Evolutionary conservation across 1,140 invertebrate genomes (phyloP), one percentile per base, ranked within the genome.

Genomic region (Ganaspis sp.): DNA sequence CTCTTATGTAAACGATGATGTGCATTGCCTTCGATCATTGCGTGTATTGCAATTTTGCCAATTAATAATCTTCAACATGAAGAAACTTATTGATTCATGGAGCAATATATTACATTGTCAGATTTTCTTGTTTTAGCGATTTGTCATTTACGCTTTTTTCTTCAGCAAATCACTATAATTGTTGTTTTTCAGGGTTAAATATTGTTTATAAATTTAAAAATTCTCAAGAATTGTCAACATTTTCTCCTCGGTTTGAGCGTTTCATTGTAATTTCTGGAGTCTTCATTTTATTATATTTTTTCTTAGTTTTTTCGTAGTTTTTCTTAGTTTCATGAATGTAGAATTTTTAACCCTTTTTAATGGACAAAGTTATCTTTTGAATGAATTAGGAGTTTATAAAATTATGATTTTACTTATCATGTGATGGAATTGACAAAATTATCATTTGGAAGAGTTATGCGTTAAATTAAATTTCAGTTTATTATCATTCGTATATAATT

Each of bases 181-280:
- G 11, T n/a, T 15, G 23, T 64, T 64, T 64, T 26, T 64, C 58
- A 58, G n/a, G n/a, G n/a, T n/a, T n/a, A n/a, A n/a, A n/a, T n/a
- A n/a, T n/a, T n/a, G n/a, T n/a, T n/a, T n/a, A n/a, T n/a, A n/a
- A n/a, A n/a, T n/a, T n/a, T n/a, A n/a, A n/a, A n/a, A n/a, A n/a
- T n/a, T 40, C 8, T 40, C 8, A 4, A 3, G 9, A 4, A 11
- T 1, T 40, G 1, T 40, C 38, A 11, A 1, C 40, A 15, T 45
- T 45, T 45, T 45, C 12, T 45, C 40, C 75, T 77, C 71, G 70
- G 71, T 42, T 34, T 37, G 11, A 81, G 64, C 73, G 45, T 77
- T 81, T n/a, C n/a, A n/a, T n/a, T n/a, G n/a, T n/a, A n/a, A n/a
- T n/a, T n/a, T n/a, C n/a, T n/a, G n/a, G n/a, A n/a, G n/a, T n/a